These are phyloP conservation scores for Nibea albiflora DNA, from an alignment of 2,113 vertebrate genomes.

Conservation along the genomic window DNA sequence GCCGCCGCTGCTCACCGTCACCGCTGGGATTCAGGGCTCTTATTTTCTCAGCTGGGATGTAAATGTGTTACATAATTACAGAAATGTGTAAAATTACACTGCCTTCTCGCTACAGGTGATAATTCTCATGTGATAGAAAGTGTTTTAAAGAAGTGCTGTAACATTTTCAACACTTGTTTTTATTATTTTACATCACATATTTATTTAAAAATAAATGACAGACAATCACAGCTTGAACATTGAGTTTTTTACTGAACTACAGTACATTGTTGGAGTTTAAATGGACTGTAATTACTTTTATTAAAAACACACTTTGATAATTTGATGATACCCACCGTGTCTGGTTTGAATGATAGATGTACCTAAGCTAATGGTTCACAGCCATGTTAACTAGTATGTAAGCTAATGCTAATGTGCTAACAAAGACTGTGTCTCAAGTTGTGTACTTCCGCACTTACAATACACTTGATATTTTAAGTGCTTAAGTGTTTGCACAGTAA, in stretches of 20 bases:
- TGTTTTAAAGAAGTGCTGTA: not conserved
- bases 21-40: slow-evolving; percentile 25
- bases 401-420: too few relatives aligned
- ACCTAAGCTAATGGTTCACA: not conserved
- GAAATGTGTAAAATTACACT: slow-evolving; percentile 9
- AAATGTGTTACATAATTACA: slow-evolving; percentile 34
- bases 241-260: not conserved
- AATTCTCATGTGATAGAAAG: not conserved
- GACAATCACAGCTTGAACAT: not conserved
- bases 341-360: not conserved
- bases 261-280: not conserved
- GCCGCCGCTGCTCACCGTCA: slow-evolving; percentile 30
- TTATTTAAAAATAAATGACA: slow-evolving; percentile 21
- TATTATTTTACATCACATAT: not conserved
- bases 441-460: too few relatives aligned
- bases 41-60: slow-evolving; percentile 20
- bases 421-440: too few relatives aligned
- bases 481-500: too few relatives aligned
- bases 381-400: not conserved
- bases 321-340: not conserved
- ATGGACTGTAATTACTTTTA: not conserved
- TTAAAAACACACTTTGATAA: not conserved
- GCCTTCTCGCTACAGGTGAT: not conserved
- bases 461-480: too few relatives aligned
- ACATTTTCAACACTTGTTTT: not conserved